phyloP scores from a whole-genome alignment of 2,888 invertebrate species.

The Cryptocheilus praepositus region DNA sequence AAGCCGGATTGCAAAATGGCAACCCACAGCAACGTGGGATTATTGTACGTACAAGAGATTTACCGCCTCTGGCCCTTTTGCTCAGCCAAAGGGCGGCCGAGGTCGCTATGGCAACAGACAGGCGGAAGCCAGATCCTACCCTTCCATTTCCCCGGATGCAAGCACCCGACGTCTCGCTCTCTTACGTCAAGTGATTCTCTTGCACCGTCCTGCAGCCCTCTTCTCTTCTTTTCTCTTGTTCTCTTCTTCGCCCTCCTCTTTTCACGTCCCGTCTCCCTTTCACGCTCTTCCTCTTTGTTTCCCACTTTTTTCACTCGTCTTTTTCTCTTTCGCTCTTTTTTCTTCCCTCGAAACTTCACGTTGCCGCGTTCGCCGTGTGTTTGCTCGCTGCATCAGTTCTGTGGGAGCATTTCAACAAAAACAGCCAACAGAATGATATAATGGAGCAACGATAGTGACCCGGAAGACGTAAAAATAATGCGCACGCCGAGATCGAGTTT shows the following conservation, averaged over 20 bases:
- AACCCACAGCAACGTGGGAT: constrained; percentile 61
- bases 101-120: constrained; percentile 71
- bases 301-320: constrained; percentile 31
- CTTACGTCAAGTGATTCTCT: constrained; percentile 66
- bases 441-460: constrained; percentile 19
- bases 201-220: constrained; percentile 49
- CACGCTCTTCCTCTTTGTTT: constrained; percentile 29
- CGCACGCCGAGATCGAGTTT: background rate
- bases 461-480: background rate
- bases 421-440: background rate
- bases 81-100: constrained; percentile 63
- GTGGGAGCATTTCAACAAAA: too few relatives aligned
- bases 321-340: constrained; percentile 34
- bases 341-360: constrained; percentile 22
- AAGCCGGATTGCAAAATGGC: constrained; percentile 64
- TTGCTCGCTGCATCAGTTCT: too few relatives aligned
- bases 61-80: constrained; percentile 67
- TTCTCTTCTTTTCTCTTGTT: constrained; percentile 34
- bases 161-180: constrained; percentile 60
- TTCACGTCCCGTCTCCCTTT: constrained; percentile 33
- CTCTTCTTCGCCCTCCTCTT: constrained; percentile 24
- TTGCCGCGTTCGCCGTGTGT: too few relatives aligned
- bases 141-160: constrained; percentile 60
- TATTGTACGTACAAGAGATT: constrained; percentile 71
- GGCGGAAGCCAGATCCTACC: constrained; percentile 64